A percentile compares a stretch with the other conserved stretches of the same genome.
phyloP scores from a whole-genome alignment of 2,888 invertebrate species.

The Rhingia rostrata region DNA sequence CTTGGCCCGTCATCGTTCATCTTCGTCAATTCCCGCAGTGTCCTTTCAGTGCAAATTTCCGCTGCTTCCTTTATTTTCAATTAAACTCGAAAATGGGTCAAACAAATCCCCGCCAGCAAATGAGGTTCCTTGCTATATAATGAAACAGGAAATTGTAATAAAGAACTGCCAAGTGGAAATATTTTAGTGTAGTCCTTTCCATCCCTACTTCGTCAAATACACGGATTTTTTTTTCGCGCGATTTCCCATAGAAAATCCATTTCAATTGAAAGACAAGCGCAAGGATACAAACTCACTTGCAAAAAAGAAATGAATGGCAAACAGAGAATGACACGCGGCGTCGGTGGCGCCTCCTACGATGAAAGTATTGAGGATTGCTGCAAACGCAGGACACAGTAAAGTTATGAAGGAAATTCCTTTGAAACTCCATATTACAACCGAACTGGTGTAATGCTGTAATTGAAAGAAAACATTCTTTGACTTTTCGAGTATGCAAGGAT shows the following conservation, averaged over 20 bases:
- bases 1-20: no score
- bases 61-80: slow-evolving; percentile 3
- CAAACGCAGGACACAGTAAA: neutral
- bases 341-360: neutral
- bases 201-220: neutral
- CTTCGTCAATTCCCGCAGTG: no score
- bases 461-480: slow-evolving; percentile 73
- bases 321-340: slow-evolving; percentile 32
- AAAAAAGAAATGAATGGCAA: slow-evolving; percentile 39
- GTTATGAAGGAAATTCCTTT: slow-evolving; percentile 26
- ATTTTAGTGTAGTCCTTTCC: slow-evolving; percentile 27
- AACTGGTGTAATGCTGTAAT: slow-evolving; percentile 47
- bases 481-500: slow-evolving; percentile 56
- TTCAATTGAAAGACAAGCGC: slow-evolving; percentile 36
- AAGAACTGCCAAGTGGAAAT: slow-evolving; percentile 39
- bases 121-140: slow-evolving; percentile 42
- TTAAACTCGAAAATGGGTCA: slow-evolving; percentile 39
- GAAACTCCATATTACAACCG: slow-evolving; percentile 11
- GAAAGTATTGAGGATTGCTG: neutral
- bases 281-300: neutral
- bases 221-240: no score
- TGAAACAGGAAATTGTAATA: slow-evolving; percentile 64
- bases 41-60: no score
- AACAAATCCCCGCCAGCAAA: slow-evolving; percentile 19
- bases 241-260: slow-evolving; percentile 37